A percentile compares a stretch with the other conserved stretches of the same genome.
These are phyloP conservation scores for Stomorhina lunata DNA, from an alignment of 2,888 invertebrate genomes.

Conservation along the genomic window DNA sequence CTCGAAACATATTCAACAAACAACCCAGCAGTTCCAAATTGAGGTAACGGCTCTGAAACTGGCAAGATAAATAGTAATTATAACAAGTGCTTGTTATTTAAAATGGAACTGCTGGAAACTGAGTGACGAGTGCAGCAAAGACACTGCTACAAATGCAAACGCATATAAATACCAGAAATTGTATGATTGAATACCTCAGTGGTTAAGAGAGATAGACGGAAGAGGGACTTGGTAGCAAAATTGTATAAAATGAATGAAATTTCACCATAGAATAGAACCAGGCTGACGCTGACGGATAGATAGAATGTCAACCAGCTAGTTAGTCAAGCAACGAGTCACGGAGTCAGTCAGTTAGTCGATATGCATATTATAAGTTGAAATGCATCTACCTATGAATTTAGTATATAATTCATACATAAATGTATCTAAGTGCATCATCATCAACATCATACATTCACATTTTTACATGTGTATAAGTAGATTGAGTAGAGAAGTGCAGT, in stretches of 20 bases:
- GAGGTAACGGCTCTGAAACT: too few relatives aligned
- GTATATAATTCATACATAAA: constrained; percentile 1
- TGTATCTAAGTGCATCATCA: background rate
- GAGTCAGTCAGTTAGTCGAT: background rate
- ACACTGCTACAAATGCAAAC: constrained; percentile 34
- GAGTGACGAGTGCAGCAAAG: constrained; percentile 28
- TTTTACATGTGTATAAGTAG: background rate
- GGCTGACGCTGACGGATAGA: constrained; percentile 47
- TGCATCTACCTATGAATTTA: constrained; percentile 4
- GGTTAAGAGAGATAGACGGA: background rate
- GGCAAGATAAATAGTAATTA: too few relatives aligned
- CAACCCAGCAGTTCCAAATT: too few relatives aligned
- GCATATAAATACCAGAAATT: constrained; percentile 11
- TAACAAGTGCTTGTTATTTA: too few relatives aligned
- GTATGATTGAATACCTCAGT: constrained; percentile 9
- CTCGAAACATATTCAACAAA: constrained; percentile 2
- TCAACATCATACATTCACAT: too few relatives aligned
- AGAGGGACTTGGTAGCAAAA: background rate
- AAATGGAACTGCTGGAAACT: too few relatives aligned
- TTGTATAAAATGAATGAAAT: constrained; percentile 43
- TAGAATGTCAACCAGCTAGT: constrained; percentile 13
- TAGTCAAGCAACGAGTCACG: constrained; percentile 3
- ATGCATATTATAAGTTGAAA: constrained; percentile 14
- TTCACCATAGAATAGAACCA: constrained; percentile 43
- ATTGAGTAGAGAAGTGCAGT: constrained; percentile 20